phyloP scores from a whole-genome alignment of 2,113 vertebrate species.

The Hippocampus abdominalis region DNA sequence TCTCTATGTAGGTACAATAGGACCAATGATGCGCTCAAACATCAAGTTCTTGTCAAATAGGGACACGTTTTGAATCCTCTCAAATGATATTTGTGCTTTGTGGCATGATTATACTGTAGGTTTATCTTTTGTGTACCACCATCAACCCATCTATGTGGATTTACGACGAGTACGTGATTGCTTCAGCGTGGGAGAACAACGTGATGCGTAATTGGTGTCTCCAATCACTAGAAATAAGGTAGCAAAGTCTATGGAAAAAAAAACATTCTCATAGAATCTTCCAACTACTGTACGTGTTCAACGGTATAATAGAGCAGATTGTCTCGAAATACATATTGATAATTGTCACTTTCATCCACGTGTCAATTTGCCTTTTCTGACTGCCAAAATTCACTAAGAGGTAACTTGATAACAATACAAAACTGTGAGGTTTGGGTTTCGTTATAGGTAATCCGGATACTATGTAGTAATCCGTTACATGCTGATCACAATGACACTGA shows the following conservation, averaged over 20 bases:
- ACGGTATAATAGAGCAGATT: slow-evolving; percentile 20
- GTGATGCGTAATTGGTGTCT: slow-evolving; percentile 23
- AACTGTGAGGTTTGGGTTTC: slow-evolving; percentile 7
- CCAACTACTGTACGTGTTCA: slow-evolving; percentile 3
- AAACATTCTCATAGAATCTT: slow-evolving; percentile 17
- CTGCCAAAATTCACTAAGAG: slow-evolving; percentile 35
- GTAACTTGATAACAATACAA: slow-evolving; percentile 16
- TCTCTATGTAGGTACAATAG: slow-evolving; percentile 26
- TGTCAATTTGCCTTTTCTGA: slow-evolving; percentile 34
- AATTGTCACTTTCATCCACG: slow-evolving; percentile 19
- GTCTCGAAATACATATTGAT: slow-evolving; percentile 19
- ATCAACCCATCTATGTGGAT: slow-evolving; percentile 29
- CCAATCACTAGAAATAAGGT: slow-evolving; percentile 16
- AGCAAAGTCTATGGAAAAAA: slow-evolving; percentile 1
- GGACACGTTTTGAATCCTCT: slow-evolving; percentile 14
- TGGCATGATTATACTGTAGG: slow-evolving; percentile 52
- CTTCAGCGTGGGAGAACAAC: slow-evolving; percentile 23
- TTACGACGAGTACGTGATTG: slow-evolving; percentile 20
- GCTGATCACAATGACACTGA: slow-evolving; percentile 27
- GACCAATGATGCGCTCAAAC: not conserved
- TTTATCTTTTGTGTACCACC: slow-evolving; percentile 38
- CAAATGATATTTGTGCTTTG: slow-evolving; percentile 22
- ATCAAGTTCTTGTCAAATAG: not conserved
- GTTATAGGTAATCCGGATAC: slow-evolving; percentile 3
- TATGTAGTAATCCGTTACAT: slow-evolving; percentile 13